Evolutionary conservation across 1,140 invertebrate species (phyloP).

Genomic region (Solenopsis fugax): DNA sequence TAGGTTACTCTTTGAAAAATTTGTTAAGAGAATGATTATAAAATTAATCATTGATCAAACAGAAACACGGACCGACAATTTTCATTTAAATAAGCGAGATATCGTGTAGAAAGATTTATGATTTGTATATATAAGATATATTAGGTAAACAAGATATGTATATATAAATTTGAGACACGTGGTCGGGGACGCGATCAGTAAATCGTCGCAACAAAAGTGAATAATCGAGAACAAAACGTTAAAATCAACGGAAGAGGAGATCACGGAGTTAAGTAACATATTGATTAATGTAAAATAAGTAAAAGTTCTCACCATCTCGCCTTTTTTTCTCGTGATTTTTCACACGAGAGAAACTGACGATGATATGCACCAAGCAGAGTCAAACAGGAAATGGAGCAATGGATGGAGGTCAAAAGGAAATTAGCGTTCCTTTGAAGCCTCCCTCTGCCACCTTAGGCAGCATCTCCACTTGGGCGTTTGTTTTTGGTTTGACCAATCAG

Average conservation of each 20-base stretch:
- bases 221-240: background rate
- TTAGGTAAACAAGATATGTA: no score
- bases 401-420: background rate
- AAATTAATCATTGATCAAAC: no score
- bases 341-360: background rate
- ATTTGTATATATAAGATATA: background rate
- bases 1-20: no score
- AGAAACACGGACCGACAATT: no score
- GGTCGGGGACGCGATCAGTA: background rate
- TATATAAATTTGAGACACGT: background rate
- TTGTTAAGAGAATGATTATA: no score
- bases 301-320: slow-evolving; percentile 9
- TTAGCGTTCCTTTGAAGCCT: background rate
- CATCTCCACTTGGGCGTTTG: no score
- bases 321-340: background rate
- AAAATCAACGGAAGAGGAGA: background rate
- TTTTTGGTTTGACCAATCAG: no score
- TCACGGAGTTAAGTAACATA: background rate
- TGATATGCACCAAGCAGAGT: no score
- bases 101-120: background rate
- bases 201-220: background rate
- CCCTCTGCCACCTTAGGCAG: background rate
- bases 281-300: background rate
- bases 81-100: background rate
- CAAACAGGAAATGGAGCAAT: background rate